Base-by-base conservation (phyloP, 2,113 vertebrate species). In the Callipepla squamata region DNA sequence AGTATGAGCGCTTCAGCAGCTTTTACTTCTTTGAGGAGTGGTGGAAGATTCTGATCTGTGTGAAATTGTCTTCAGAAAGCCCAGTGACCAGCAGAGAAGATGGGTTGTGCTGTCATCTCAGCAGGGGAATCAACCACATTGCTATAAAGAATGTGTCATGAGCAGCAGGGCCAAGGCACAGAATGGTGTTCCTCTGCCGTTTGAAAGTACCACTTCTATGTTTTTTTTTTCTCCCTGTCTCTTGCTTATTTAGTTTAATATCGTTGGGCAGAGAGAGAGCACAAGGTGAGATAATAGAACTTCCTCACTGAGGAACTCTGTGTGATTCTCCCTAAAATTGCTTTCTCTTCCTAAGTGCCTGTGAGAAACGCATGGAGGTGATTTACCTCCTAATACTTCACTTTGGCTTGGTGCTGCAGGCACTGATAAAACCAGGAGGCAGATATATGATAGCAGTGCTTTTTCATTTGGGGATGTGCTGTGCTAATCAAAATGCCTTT, bases 221-320 rank as follows among this genome's bases (percentile, higher is more conserved):
- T 59, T 23, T 23, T 1, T 23, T 1, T 70, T 67, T 14, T 76
- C 47, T 77, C 21, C 42, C 28, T n/a, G 2, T 72, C 61, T 75
- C 73, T 69, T 61, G 61, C 82, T 85, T 88, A 34, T 86, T 90
- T 74, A 6, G 18, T 70, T 93, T 86, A 63, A 92, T 83, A 89
- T 20, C 51, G 80, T 63, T 1, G 8, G 67, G 19, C 25, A 81
- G 19, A 40, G 45, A 55, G 77, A 63, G 57, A 93, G 62, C 47
- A 65, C 22, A 40, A 62, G 32, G 48, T 22, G 15, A 81, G 70
- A 51, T 42, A 79, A 81, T 15, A 81, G 74, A 89, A 81, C 75
- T 87, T 48, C 25, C 11, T 8, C 7, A 34, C 0, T 3, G 34
- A 65, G 17, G 34, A 89, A 78, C 72, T 92, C 57, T 48, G 76